A percentile compares a stretch with the other conserved stretches of the same genome.
These are phyloP conservation scores for Lucilia cuprina DNA, from an alignment of 1,140 invertebrate species.

Conservation along the genomic window DNA sequence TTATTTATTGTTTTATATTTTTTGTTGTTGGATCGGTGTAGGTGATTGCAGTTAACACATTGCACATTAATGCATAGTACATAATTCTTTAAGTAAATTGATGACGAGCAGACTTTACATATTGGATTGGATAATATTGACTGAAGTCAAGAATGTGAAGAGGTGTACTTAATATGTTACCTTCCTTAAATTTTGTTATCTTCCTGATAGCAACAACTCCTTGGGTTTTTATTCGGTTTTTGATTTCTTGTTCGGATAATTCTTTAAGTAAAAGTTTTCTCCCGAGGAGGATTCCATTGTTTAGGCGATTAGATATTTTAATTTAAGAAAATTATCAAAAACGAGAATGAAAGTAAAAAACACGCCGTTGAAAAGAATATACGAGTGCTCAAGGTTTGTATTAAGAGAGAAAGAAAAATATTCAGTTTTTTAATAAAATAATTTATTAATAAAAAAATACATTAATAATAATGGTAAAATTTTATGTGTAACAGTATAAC, in stretches of 20 bases:
- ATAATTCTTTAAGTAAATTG: background rate
- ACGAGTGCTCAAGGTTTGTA: too few species aligned
- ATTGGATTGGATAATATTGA: background rate
- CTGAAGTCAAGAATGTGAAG: background rate
- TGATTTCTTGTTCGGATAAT: background rate
- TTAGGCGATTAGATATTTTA: too few species aligned
- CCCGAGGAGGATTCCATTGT: too few species aligned
- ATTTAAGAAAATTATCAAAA: too few species aligned
- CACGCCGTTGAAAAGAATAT: too few species aligned
- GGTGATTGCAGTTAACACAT: constrained; percentile 2
- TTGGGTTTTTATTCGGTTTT: background rate
- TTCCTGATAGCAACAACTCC: background rate
- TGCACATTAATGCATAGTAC: background rate
- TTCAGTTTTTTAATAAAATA: too few species aligned
- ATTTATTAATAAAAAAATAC: too few species aligned
- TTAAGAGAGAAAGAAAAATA: too few species aligned
- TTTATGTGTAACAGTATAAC: too few species aligned
- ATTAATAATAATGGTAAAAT: too few species aligned
- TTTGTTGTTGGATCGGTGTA: constrained; percentile 4
- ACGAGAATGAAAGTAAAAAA: too few species aligned
- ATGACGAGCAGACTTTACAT: background rate
- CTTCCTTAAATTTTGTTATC: background rate
- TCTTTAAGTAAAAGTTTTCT: background rate
- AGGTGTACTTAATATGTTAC: background rate
- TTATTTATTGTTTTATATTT: background rate